Evolutionary conservation across 1,140 invertebrate species (phyloP), one percentile per base, ranked within the genome.

Genomic region (Caenorhabditis tropicalis): DNA sequence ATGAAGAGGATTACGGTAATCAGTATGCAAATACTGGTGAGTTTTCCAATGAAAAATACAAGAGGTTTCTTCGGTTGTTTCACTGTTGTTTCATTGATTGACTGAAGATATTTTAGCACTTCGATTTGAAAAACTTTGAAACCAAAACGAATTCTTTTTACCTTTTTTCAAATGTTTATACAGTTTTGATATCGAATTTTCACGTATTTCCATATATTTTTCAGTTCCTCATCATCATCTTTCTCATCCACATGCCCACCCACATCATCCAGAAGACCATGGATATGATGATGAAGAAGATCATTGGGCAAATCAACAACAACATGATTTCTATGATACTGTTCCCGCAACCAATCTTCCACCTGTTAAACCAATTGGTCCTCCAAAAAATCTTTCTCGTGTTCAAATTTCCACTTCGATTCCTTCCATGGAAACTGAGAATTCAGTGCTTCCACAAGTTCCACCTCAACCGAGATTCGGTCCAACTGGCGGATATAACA

Each of bases 1-100:
- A 74, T 29, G 65, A 74, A 74, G 65, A 74, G 36, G 65, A 74
- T 43, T 74, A 74, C 29, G 65, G 65, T 74, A 74, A 74, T 74
- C 65, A 74, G 36, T 74, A 74, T 24, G 65, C 65, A 5, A 74
- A 74, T 10, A 74, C 65, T 5, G 65, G 65, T 74, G 12, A 74
- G 65, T 33, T 24, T 12, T 39, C 39, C 24, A 7, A 7, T n/a
- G n/a, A n/a, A n/a, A n/a, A n/a, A n/a, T n/a, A n/a, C n/a, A n/a
- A n/a, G n/a, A n/a, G n/a, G n/a, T n/a, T n/a, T n/a, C n/a, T n/a
- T n/a, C n/a, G n/a, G n/a, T n/a, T n/a, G n/a, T n/a, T n/a, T n/a
- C n/a, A n/a, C n/a, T n/a, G n/a, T n/a, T n/a, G n/a, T n/a, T n/a
- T n/a, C n/a, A n/a, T n/a, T n/a, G n/a, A n/a, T n/a, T n/a, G n/a